Conservation (phyloP, 2,888 invertebrate species). For the Blastobasis lacticolella region DNA sequence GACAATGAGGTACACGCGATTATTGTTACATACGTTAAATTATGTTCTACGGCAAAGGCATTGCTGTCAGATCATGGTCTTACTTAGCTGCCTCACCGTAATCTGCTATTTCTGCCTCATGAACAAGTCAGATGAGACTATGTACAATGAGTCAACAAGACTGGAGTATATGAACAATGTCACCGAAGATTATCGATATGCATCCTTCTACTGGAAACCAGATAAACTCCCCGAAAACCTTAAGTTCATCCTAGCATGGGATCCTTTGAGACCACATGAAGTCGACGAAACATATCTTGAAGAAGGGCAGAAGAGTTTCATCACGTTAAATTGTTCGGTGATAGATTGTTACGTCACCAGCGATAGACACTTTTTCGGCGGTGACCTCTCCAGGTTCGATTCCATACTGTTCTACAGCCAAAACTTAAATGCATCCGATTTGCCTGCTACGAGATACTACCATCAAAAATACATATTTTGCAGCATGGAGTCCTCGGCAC, state of each 20-base stretch:
- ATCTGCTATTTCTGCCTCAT: no score
- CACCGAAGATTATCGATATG: no score
- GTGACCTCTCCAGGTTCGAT: constrained; percentile 41
- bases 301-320: constrained; percentile 42
- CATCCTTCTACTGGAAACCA: no score
- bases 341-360: constrained; percentile 50
- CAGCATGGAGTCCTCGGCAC: constrained; percentile 54
- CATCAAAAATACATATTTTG: constrained; percentile 56
- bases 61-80: no score
- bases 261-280: constrained; percentile 25
- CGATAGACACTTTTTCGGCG: constrained; percentile 33
- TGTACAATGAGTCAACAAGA: no score
- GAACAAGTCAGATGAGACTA: no score
- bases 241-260: constrained; percentile 56
- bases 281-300: constrained; percentile 39
- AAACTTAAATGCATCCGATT: background rate
- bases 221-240: constrained; percentile 17
- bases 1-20: no score
- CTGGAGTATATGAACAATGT: no score
- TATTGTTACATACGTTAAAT: no score
- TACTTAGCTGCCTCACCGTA: no score
- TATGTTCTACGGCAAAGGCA: no score
- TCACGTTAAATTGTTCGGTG: constrained; percentile 43
- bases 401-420: constrained; percentile 55
- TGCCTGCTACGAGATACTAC: constrained; percentile 35